phyloP scores from a whole-genome alignment of 2,113 vertebrate genomes.

The Planiliza haematocheilus region DNA sequence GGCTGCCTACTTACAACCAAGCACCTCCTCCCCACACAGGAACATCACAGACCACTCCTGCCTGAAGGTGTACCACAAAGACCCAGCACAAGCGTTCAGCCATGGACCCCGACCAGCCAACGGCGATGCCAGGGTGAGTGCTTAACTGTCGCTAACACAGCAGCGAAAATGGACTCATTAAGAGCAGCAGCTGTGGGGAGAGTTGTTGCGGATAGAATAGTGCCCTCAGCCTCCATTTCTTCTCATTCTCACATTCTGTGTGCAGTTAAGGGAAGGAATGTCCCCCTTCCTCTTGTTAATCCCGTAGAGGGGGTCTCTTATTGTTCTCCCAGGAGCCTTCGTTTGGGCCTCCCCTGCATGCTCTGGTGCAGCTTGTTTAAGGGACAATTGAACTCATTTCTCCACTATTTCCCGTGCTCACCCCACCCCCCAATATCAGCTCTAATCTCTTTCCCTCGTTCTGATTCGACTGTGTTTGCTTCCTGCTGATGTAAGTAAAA shows the following conservation, averaged over 20 bases:
- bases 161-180: conserved; percentile 14
- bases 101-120: conserved; percentile 90
- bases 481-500: conserved; percentile 70
- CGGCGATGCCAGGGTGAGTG: conserved; percentile 94
- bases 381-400: conserved; percentile 62
- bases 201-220: conserved; percentile 31
- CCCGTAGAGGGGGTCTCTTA: conserved; percentile 60
- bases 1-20: conserved; percentile 49
- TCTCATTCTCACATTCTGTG: conserved; percentile 56
- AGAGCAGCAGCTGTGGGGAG: conserved; percentile 38
- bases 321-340: conserved; percentile 67
- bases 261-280: conserved; percentile 69
- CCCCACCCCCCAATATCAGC: conserved; percentile 48
- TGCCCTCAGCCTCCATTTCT: conserved; percentile 17
- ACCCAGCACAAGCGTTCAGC: conserved; percentile 94
- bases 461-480: conserved; percentile 57
- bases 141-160: background rate
- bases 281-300: conserved; percentile 73
- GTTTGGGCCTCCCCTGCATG: conserved; percentile 26
- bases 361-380: conserved; percentile 57
- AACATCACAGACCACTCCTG: conserved; percentile 96
- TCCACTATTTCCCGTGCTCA: conserved; percentile 40
- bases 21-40: conserved; percentile 84
- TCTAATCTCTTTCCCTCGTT: conserved; percentile 56
- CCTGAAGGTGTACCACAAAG: conserved; percentile 99